phyloP scores from a whole-genome alignment of 2,888 invertebrate genomes.

The Drosophila kuntzei region DNA sequence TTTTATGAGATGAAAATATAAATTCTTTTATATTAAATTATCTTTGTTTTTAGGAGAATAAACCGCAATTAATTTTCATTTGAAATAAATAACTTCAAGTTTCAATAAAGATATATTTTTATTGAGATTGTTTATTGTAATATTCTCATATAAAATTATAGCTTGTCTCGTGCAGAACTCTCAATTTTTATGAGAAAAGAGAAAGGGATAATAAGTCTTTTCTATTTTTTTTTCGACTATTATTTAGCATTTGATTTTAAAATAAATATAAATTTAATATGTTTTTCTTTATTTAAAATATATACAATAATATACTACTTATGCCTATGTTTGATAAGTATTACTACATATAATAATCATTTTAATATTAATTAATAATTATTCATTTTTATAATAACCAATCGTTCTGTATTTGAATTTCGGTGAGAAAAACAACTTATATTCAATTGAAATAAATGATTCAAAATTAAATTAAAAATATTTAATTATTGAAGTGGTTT shows the following conservation, averaged over 20 bases:
- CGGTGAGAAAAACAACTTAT: too few relatives aligned
- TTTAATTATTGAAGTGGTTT: neutral
- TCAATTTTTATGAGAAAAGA: neutral
- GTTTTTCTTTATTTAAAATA: too few relatives aligned
- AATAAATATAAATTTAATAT: too few relatives aligned
- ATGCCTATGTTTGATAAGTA: too few relatives aligned
- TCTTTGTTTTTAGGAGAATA: neutral
- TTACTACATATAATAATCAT: too few relatives aligned
- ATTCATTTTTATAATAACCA: too few relatives aligned
- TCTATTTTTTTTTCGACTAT: too few relatives aligned
- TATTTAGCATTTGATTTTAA: too few relatives aligned
- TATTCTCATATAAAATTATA: neutral
- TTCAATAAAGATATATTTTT: neutral
- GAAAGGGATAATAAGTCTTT: too few relatives aligned
- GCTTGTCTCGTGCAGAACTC: slow-evolving; percentile 14
- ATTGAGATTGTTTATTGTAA: neutral
- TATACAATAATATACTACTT: too few relatives aligned
- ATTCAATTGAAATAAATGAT: neutral
- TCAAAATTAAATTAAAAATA: neutral
- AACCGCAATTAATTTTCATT: neutral
- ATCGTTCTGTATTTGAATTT: too few relatives aligned
- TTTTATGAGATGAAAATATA: neutral
- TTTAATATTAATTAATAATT: too few relatives aligned
- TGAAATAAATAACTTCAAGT: neutral
- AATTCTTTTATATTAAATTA: neutral